Evolutionary conservation across 1,140 invertebrate species (phyloP).

Genomic region (Nasonia giraulti): DNA sequence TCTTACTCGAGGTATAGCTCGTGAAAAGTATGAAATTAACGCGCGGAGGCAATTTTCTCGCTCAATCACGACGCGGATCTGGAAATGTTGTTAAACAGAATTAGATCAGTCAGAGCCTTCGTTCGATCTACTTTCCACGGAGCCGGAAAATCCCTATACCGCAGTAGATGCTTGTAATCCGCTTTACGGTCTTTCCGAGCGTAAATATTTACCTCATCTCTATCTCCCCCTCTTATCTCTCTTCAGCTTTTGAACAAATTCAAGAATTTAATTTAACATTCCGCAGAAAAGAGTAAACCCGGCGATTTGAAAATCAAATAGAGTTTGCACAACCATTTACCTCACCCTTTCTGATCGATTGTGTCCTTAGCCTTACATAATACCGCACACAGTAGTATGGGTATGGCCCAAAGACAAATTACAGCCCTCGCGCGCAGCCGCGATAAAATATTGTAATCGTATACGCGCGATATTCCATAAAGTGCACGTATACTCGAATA

Average conservation of each 20-base stretch:
- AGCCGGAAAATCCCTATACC: background rate
- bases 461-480: background rate
- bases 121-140: background rate
- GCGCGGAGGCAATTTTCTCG: conserved; percentile 12
- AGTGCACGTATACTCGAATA: background rate
- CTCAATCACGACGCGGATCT: background rate
- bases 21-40: no score
- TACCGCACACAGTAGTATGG: background rate
- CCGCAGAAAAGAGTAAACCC: background rate
- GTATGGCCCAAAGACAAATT: background rate
- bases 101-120: no score
- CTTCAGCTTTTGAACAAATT: no score
- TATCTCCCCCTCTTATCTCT: no score
- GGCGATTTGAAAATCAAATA: background rate
- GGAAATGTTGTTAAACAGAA: no score
- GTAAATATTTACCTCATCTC: no score
- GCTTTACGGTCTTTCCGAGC: no score
- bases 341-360: background rate
- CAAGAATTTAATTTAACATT: background rate
- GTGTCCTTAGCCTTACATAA: background rate
- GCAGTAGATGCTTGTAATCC: no score
- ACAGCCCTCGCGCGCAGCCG: background rate
- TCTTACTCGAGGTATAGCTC: no score
- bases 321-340: background rate
- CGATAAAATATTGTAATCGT: background rate